Evolutionary conservation across 2,113 vertebrate species (phyloP).

Genomic region (Nerophis lumbriciformis): DNA sequence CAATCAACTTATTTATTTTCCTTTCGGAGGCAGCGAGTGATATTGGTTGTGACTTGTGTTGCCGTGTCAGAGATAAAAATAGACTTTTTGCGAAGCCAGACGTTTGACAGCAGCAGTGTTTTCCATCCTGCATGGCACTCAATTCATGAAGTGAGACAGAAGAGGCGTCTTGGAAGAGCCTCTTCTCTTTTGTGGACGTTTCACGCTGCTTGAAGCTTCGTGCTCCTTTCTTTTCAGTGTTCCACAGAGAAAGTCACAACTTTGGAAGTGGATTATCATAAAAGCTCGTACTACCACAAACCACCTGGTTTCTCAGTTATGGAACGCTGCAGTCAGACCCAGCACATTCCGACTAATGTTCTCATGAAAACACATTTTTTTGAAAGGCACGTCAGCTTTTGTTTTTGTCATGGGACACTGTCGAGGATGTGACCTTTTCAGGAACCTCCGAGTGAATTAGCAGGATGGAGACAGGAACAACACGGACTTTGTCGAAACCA

Average conservation of each 20-base stretch:
- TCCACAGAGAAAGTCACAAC: slow-evolving; percentile 45
- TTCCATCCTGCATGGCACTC: slow-evolving; percentile 43
- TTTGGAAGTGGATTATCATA: slow-evolving; percentile 50
- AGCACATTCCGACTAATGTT: slow-evolving; percentile 59
- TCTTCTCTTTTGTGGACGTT: slow-evolving; percentile 10
- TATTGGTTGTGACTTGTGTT: slow-evolving; percentile 45
- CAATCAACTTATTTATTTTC: slow-evolving; percentile 36
- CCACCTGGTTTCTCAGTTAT: slow-evolving; percentile 69
- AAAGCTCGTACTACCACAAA: slow-evolving; percentile 66
- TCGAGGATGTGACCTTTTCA: slow-evolving; percentile 63
- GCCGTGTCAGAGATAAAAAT: slow-evolving; percentile 57
- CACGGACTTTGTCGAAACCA: slow-evolving; percentile 44
- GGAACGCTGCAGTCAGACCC: slow-evolving; percentile 56
- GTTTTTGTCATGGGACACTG: slow-evolving; percentile 59
- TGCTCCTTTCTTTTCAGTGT: slow-evolving; percentile 43
- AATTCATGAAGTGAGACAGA: slow-evolving; percentile 23
- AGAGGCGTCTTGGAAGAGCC: slow-evolving; percentile 13
- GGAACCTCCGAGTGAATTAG: slow-evolving; percentile 56
- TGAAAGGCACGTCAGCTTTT: slow-evolving; percentile 61
- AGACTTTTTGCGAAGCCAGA: slow-evolving; percentile 39
- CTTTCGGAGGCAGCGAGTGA: slow-evolving; percentile 23
- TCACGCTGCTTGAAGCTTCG: slow-evolving; percentile 13
- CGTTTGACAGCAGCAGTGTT: slow-evolving; percentile 42
- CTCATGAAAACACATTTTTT: slow-evolving; percentile 66
- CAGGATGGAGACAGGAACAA: slow-evolving; percentile 36